phyloP scores from a whole-genome alignment of 1,140 invertebrate species.

The Sogatella furcifera region DNA sequence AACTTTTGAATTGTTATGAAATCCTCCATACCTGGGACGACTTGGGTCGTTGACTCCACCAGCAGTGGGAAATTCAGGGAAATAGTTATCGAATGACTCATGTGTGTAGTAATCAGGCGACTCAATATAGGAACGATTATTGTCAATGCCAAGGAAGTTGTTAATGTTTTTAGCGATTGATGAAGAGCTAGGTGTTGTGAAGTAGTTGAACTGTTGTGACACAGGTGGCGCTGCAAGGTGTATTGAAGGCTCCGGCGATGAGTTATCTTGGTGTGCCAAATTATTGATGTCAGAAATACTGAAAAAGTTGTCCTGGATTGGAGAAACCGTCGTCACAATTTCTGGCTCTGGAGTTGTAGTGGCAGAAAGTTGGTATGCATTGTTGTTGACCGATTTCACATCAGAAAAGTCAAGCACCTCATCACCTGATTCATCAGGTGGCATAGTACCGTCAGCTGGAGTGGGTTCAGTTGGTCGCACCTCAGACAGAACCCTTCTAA shows the following conservation, averaged over 20 bases:
- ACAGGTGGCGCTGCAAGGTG: neutral
- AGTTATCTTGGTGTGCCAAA: neutral
- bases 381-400: slow-evolving; percentile 22
- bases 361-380: neutral
- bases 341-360: neutral
- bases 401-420: slow-evolving; percentile 68
- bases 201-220: neutral
- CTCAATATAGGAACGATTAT: slow-evolving; percentile 11
- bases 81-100: slow-evolving; percentile 24
- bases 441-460: slow-evolving; percentile 12
- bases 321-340: neutral
- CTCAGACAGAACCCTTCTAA: slow-evolving; percentile 58
- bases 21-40: slow-evolving; percentile 35
- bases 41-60: slow-evolving; percentile 27
- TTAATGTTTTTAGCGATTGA: slow-evolving; percentile 15
- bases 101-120: slow-evolving; percentile 9
- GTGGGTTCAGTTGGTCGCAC: slow-evolving; percentile 63
- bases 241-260: neutral
- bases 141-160: neutral
- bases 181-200: slow-evolving; percentile 9
- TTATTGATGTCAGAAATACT: slow-evolving; percentile 10
- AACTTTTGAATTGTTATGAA: slow-evolving; percentile 39
- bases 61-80: slow-evolving; percentile 33
- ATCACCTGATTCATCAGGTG: slow-evolving; percentile 42
- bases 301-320: neutral